phyloP scores from a whole-genome alignment of 2,113 vertebrate species.

The Engystomops pustulosus region DNA sequence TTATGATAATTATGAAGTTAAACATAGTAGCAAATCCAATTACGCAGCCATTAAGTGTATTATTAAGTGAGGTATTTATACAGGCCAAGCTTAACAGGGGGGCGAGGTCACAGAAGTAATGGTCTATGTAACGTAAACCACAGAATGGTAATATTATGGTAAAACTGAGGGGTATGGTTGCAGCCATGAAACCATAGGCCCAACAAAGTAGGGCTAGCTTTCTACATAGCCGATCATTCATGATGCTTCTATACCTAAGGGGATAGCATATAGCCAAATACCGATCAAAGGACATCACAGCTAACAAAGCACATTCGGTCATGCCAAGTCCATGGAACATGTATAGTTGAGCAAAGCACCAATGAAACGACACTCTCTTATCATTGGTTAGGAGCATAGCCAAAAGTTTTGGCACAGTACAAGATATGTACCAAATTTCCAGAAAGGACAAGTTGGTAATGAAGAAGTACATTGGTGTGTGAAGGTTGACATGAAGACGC shows the following conservation, averaged over 20 bases:
- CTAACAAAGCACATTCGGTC: slow-evolving; percentile 63
- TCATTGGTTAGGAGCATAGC: slow-evolving; percentile 53
- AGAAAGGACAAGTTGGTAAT: slow-evolving; percentile 62
- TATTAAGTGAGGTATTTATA: slow-evolving; percentile 63
- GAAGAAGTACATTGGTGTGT: slow-evolving; percentile 68
- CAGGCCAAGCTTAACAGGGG: slow-evolving; percentile 68
- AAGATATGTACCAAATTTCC: slow-evolving; percentile 63
- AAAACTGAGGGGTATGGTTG: slow-evolving; percentile 10
- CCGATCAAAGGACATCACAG: slow-evolving; percentile 68
- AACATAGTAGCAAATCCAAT: slow-evolving; percentile 17
- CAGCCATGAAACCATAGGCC: slow-evolving; percentile 54
- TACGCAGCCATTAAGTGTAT: slow-evolving; percentile 1
- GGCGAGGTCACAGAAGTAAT: slow-evolving; percentile 64
- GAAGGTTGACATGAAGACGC: slow-evolving; percentile 54
- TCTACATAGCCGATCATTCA: slow-evolving; percentile 62
- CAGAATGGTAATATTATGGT: slow-evolving; percentile 17
- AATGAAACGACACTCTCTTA: slow-evolving; percentile 49
- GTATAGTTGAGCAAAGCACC: slow-evolving; percentile 63
- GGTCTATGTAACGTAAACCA: neutral
- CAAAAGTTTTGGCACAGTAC: slow-evolving; percentile 65
- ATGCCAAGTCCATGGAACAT: slow-evolving; percentile 64
- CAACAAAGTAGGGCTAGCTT: slow-evolving; percentile 60
- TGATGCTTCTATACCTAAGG: slow-evolving; percentile 59
- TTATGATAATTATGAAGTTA: slow-evolving; percentile 56
- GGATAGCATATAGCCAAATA: slow-evolving; percentile 67